Evolutionary conservation across 2,113 vertebrate species (phyloP).

Genomic region (Carassius gibelio): DNA sequence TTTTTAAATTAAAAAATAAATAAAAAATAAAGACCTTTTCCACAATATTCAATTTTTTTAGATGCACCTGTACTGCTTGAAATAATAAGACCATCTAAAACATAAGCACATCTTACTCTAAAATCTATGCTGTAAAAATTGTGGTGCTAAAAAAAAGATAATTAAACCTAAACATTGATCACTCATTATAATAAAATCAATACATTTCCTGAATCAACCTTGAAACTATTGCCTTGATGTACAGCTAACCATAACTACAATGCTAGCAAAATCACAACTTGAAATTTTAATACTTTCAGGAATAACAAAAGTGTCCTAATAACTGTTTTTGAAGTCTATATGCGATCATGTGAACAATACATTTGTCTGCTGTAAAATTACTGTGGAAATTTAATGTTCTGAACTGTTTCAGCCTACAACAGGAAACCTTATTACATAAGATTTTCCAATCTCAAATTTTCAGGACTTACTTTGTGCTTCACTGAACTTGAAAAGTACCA

Average conservation of each 20-base stretch:
- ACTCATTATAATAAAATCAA: not conserved
- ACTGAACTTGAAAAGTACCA: slow-evolving; percentile 51
- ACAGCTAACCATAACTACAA: not conserved
- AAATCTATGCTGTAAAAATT: not conserved
- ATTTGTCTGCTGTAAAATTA: not conserved
- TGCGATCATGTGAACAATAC: not conserved
- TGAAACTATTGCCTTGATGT: not conserved
- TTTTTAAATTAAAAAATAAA: too few relatives aligned
- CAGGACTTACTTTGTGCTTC: slow-evolving; percentile 56
- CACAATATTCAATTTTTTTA: too few relatives aligned
- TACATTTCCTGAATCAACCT: not conserved
- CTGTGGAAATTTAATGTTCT: not conserved
- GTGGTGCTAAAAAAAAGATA: not conserved
- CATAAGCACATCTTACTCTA: not conserved
- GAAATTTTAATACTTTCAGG: not conserved
- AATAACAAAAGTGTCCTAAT: not conserved
- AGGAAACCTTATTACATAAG: not conserved
- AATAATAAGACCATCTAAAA: not conserved
- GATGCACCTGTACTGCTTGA: not conserved
- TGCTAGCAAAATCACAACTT: not conserved
- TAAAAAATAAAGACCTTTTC: too few relatives aligned
- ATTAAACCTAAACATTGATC: not conserved
- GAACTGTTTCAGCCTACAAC: not conserved
- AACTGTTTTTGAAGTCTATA: not conserved
- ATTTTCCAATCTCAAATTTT: not conserved